Conservation (phyloP, 1,140 invertebrate genomes). For the Zaprionus tsacasi region DNA sequence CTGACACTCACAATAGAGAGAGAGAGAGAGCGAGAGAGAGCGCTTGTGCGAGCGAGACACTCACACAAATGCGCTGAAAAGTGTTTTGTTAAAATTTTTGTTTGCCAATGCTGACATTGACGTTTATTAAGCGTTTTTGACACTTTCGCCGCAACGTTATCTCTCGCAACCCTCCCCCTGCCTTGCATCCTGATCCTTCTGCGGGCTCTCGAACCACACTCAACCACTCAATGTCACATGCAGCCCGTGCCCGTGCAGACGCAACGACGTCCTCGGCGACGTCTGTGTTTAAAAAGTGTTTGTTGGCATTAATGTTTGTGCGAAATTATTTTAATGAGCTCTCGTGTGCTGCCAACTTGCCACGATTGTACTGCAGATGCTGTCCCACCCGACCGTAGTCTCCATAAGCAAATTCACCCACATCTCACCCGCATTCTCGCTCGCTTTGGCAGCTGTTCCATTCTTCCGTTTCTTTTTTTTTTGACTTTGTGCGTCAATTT, state of each 20-base stretch:
- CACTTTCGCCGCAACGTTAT: slow-evolving; percentile 73
- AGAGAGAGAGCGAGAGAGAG: neutral
- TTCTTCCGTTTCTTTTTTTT: slow-evolving; percentile 19
- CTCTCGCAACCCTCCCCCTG: slow-evolving; percentile 36
- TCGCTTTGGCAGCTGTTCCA: slow-evolving; percentile 28
- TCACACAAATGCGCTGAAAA: slow-evolving; percentile 44
- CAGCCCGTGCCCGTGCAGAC: slow-evolving; percentile 52
- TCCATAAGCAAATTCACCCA: neutral
- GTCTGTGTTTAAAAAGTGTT: slow-evolving; percentile 57
- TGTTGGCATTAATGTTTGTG: slow-evolving; percentile 76
- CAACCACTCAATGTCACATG: slow-evolving; percentile 76
- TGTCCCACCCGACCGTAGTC: neutral
- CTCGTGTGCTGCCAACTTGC: slow-evolving; percentile 33
- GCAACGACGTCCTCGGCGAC: slow-evolving; percentile 21
- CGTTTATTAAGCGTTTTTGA: slow-evolving; percentile 83
- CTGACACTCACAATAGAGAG: slow-evolving; percentile 9
- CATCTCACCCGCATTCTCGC: slow-evolving; percentile 26
- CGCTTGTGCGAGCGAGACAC: slow-evolving; percentile 9
- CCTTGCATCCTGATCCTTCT: neutral
- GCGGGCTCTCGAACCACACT: slow-evolving; percentile 49
- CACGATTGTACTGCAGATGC: neutral
- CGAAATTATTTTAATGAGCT: slow-evolving; percentile 80
- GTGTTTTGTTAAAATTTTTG: slow-evolving; percentile 78
- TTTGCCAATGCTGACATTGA: slow-evolving; percentile 80
- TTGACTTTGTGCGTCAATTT: slow-evolving; percentile 61